Evolutionary conservation across 2,113 vertebrate species (phyloP), one percentile per base, ranked within the genome.

Genomic region (Telmatochromis bifrenatus): DNA sequence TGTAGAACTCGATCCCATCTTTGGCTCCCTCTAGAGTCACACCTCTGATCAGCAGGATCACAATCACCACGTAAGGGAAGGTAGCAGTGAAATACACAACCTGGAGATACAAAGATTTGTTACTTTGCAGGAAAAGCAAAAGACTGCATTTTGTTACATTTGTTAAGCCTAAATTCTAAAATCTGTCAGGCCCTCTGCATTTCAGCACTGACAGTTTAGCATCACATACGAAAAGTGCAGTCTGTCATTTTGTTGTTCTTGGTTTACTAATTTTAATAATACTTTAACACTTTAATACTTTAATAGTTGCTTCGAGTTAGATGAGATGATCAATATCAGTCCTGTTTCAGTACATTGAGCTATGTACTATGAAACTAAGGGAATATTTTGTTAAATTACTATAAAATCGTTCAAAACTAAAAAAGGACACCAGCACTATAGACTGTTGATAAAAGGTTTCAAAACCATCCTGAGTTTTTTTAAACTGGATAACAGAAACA

Each of bases 71-170:
- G 0, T 99, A 99, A 0, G 99, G 99, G 88, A 99, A 99, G 26
- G 97, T 95, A 0, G 99, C 98, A 1, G 98, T 99, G 81, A 99
- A 99, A 91, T 99, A 99, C 53, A 99, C 98, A 3, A 99, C 98
- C 99, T 99, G 88, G 10, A 86, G 17, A 89, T n/a, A 89, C n/a
- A 84, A 51, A 79, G 7, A 68, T 14, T 82, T 68, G 13, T 45
- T 31, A 79, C 7, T 79, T 23, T 15, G 6, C 28, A 35, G 60
- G 17, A 19, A 47, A 45, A 23, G n/a, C 73, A 49, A 77, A 49
- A n/a, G 28, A 31, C 17, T 1, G 3, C 15, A 31, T 49, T 75
- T 49, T 77, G 26, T 77, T 51, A 49, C 45, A 49, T n/a, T n/a
- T 49, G 17, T 19, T 19, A 12, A 75, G 42, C 39, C 8, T 26